Percentiles rank a stretch among this genome's conserved stretches.
phyloP scores from a whole-genome alignment of 2,888 invertebrate species.

The Drosophila fulvimacula region DNA sequence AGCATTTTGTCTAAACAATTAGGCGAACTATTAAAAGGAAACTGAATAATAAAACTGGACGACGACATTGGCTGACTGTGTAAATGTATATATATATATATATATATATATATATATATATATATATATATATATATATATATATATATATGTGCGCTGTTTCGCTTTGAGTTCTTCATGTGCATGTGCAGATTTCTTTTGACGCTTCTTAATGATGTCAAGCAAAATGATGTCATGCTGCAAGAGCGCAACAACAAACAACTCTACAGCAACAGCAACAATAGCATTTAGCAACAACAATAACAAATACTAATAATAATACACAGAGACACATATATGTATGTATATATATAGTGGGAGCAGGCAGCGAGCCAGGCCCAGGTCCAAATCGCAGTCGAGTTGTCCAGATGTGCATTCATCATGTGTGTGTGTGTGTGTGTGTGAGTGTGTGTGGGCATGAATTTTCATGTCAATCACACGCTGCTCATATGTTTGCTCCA shows the following conservation, averaged over 20 bases:
- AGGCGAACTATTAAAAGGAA: slow-evolving; percentile 35
- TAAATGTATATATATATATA: slow-evolving; percentile 2
- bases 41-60: slow-evolving; percentile 8
- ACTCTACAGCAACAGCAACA: slow-evolving; percentile 21
- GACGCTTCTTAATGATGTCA: slow-evolving; percentile 63
- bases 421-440: slow-evolving; percentile 28
- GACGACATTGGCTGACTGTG: slow-evolving; percentile 21
- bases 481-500: slow-evolving; percentile 71
- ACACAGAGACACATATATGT: neutral
- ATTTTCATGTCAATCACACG: slow-evolving; percentile 77
- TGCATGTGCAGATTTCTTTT: slow-evolving; percentile 70
- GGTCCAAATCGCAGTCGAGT: slow-evolving; percentile 42
- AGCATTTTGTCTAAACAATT: slow-evolving; percentile 73
- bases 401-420: slow-evolving; percentile 76
- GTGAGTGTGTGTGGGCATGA: slow-evolving; percentile 40
- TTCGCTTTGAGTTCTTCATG: slow-evolving; percentile 34
- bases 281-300: slow-evolving; percentile 34
- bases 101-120: slow-evolving; percentile 52
- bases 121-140: slow-evolving; percentile 44
- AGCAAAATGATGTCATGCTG: slow-evolving; percentile 78
- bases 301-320: slow-evolving; percentile 21
- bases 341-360: slow-evolving; percentile 1
- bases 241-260: slow-evolving; percentile 68
- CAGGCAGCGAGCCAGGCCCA: slow-evolving; percentile 24
- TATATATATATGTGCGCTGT: slow-evolving; percentile 17